Evolutionary conservation across 1,140 invertebrate genomes (phyloP).

Genomic region (Hylaeus volcanicus): DNA sequence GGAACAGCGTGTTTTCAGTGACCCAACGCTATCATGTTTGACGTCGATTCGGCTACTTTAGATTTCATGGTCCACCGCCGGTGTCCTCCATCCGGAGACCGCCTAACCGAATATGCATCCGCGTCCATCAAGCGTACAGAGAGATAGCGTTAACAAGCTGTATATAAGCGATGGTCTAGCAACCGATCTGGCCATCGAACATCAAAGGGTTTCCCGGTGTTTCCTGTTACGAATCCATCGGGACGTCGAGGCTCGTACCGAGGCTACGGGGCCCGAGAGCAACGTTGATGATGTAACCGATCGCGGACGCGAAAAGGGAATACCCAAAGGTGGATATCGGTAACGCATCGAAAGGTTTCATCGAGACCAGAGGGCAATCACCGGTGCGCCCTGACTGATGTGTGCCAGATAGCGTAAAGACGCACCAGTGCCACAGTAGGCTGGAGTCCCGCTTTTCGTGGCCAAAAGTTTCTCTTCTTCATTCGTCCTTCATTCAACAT

Average conservation of each 20-base stretch:
- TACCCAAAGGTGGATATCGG: neutral
- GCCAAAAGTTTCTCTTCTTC: too few species aligned
- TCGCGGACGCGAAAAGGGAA: neutral
- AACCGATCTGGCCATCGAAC: constrained; percentile 43
- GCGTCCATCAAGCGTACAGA: constrained; percentile 30
- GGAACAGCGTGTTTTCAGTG: too few species aligned
- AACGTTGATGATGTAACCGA: neutral
- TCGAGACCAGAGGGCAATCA: constrained; percentile 44
- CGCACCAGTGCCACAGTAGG: too few species aligned
- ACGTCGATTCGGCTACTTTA: constrained; percentile 22
- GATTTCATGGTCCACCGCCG: constrained; percentile 25
- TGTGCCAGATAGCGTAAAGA: too few species aligned
- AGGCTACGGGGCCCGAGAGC: neutral
- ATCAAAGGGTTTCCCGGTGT: constrained; percentile 55
- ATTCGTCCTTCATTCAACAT: too few species aligned
- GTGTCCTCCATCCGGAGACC: constrained; percentile 17
- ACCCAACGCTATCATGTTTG: neutral
- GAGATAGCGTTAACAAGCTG: constrained; percentile 63
- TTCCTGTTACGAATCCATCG: constrained; percentile 22
- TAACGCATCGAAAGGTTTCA: constrained; percentile 22
- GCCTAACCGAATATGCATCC: constrained; percentile 41
- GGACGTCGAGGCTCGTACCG: neutral
- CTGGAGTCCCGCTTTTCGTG: too few species aligned
- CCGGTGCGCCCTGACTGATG: constrained; percentile 55
- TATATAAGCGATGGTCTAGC: constrained; percentile 58